Percentiles rank a stretch among this genome's conserved stretches.
These are phyloP conservation scores for Campoletis sonorensis DNA, from an alignment of 1,140 invertebrate species.

Conservation along the genomic window DNA sequence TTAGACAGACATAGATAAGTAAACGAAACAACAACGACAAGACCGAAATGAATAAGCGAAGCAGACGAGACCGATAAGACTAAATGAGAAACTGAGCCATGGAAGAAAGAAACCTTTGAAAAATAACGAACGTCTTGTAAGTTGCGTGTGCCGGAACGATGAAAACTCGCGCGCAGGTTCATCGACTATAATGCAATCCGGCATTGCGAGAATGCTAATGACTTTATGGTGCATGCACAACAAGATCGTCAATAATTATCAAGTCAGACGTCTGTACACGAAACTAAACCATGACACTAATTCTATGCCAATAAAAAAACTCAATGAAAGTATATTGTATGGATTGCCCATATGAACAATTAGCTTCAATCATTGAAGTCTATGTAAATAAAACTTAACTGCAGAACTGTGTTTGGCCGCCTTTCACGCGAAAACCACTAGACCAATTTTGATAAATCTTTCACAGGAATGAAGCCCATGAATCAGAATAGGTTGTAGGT, in stretches of 20 bases:
- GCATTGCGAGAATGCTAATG: conserved; percentile 45
- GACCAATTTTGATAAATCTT: too few species aligned
- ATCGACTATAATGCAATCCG: conserved; percentile 45
- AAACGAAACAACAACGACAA: conserved; percentile 22
- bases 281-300: not conserved
- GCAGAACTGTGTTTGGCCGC: too few species aligned
- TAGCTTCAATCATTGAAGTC: too few species aligned
- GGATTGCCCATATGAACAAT: too few species aligned
- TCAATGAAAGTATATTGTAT: too few species aligned
- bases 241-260: conserved; percentile 1
- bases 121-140: conserved; percentile 1
- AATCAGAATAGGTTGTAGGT: too few species aligned
- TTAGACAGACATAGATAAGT: not conserved
- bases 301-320: too few species aligned
- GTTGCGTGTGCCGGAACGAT: conserved; percentile 26
- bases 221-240: conserved; percentile 42
- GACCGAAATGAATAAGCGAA: not conserved
- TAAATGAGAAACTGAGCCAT: not conserved
- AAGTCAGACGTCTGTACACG: not conserved
- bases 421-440: too few species aligned
- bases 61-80: conserved; percentile 20
- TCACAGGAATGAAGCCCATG: too few species aligned
- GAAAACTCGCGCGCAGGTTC: conserved; percentile 27
- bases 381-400: too few species aligned
- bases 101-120: not conserved